Evolutionary conservation across 1,140 invertebrate genomes (phyloP), one percentile per base, ranked within the genome.

Genomic region (Fopius arisanus): DNA sequence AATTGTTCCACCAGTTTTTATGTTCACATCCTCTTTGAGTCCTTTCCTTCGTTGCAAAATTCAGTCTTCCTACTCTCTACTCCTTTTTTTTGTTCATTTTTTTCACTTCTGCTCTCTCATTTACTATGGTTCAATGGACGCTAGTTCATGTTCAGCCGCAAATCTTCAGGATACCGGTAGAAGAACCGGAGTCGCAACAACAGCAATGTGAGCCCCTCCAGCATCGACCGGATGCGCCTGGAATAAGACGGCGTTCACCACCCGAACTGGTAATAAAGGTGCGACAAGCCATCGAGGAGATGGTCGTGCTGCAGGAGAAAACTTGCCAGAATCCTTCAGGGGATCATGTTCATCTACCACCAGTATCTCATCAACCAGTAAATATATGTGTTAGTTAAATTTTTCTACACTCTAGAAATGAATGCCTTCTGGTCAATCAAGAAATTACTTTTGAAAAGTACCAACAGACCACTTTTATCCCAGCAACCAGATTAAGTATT

Each of bases 181-280:
- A 29, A 37, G 33, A 37, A 37, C 33, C 33, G 21, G 40, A 68
- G 40, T 14, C 19, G 72, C 72, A 63, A 51, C 62, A 2, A 70
- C 62, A 69, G 65, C 73, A 71, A 23, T 80, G 80, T 40, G 75
- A 78, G 28, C 68, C 68, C 7, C 66, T 81, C 23, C 83, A 82
- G 26, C 83, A 83, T 43, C 78, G 83, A 68, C 83, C 82, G 40
- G 78, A 83, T 73, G 74, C 78, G 0, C 83, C 82, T 1, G 77
- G 78, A 7, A 75, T 59, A 21, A 78, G 77, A 37, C 73, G 82
- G 16, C 70, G 73, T 16, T 84, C 80, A 16, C 73, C 83, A 59
- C 82, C 83, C 23, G 81, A 84, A 77, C 68, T 83, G 16, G 73
- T 82, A 23, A 75, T 67, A 19, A 82, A 80, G 28, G 66, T 83